Conservation (phyloP, 1,140 invertebrate genomes). For the Magallana angulata region DNA sequence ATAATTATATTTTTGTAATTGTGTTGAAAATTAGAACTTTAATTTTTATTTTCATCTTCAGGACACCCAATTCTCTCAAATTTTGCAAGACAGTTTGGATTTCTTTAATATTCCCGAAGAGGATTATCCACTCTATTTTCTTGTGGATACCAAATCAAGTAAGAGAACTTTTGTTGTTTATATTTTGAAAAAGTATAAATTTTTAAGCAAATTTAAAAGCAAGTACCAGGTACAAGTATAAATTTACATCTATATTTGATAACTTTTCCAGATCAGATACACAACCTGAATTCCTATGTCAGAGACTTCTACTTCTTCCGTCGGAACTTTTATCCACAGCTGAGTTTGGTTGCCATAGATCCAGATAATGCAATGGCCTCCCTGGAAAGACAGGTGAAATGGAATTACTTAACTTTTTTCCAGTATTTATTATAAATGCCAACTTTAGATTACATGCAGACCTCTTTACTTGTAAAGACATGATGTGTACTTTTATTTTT, state of each 20-base stretch:
- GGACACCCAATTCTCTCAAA: conserved; percentile 98
- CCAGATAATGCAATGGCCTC: conserved; percentile 94
- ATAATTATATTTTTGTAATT: too few relatives aligned
- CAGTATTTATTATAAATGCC: too few relatives aligned
- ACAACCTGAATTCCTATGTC: conserved; percentile 95
- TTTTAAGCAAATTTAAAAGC: too few relatives aligned
- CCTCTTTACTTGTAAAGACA: too few relatives aligned
- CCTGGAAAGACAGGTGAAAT: conserved; percentile 88
- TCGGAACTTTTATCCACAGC: conserved; percentile 97
- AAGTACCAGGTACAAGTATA: too few relatives aligned
- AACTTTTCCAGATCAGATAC: conserved; percentile 89
- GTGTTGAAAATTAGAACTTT: too few relatives aligned
- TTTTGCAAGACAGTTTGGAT: conserved; percentile 96
- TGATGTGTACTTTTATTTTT: too few relatives aligned
- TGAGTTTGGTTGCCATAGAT: conserved; percentile 96
- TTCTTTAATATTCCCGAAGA: conserved; percentile 98
- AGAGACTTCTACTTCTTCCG: conserved; percentile 99
- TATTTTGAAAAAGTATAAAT: neutral
- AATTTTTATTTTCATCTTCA: conserved; percentile 55
- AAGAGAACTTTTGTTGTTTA: conserved; percentile 76
- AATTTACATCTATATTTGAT: too few relatives aligned
- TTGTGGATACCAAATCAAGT: conserved; percentile 99
- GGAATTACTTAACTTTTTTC: too few relatives aligned
- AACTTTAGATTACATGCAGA: too few relatives aligned
- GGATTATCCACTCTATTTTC: conserved; percentile 93